A percentile compares a stretch with the other conserved stretches of the same genome.
Conservation (phyloP, 2,113 vertebrate species). For the Lates calcarifer region DNA sequence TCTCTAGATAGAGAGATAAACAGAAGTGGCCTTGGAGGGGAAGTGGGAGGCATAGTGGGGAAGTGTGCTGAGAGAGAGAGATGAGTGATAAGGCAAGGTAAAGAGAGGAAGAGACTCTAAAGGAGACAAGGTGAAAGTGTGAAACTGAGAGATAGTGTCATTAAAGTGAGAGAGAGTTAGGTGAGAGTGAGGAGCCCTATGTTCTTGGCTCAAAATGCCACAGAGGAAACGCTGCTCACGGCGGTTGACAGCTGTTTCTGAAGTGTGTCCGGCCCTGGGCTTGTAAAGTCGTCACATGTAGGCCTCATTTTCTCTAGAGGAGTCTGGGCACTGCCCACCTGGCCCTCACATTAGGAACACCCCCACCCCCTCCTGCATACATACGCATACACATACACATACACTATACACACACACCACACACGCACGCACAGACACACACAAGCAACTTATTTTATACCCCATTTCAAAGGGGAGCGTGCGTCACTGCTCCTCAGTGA, state of each 20-base stretch:
- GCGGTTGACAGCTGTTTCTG: constrained; percentile 79
- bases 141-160: constrained; percentile 56
- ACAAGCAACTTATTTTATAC: constrained; percentile 73
- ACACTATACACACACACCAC: too few relatives aligned
- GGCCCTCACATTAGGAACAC: constrained; percentile 63
- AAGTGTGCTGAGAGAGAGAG: constrained; percentile 23
- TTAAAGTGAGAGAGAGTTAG: constrained; percentile 48
- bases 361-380: constrained; percentile 11
- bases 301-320: constrained; percentile 72
- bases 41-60: constrained; percentile 15
- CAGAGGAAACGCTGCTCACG: constrained; percentile 72
- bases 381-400: too few relatives aligned
- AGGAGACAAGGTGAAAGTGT: constrained; percentile 39
- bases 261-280: constrained; percentile 74
- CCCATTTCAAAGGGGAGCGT: constrained; percentile 70
- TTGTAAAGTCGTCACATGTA: constrained; percentile 80
- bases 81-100: constrained; percentile 35
- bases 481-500: constrained; percentile 64
- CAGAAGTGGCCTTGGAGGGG: constrained; percentile 50
- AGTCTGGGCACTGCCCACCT: constrained; percentile 69
- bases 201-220: constrained; percentile 51
- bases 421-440: constrained; percentile 16
- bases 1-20: constrained; percentile 70
- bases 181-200: constrained; percentile 27
- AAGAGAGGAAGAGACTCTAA: constrained; percentile 4